Evolutionary conservation across 2,797 vertebrate species (phyloP).

Genomic region (Enteromius fasciolatus): DNA sequence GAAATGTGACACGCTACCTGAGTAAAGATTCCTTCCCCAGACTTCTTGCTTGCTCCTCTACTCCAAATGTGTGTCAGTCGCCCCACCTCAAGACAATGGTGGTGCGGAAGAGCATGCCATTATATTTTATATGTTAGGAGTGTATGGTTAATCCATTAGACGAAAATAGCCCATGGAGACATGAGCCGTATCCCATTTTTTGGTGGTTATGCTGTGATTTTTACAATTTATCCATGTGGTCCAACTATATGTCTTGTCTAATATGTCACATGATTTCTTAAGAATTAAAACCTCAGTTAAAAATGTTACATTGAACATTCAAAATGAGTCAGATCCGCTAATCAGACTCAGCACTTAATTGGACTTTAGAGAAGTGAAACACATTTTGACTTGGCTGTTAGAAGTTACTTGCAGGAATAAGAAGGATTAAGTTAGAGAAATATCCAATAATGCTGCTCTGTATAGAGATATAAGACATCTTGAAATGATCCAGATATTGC

Average conservation of each 20-base stretch:
- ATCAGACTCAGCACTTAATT: neutral
- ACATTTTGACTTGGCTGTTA: neutral
- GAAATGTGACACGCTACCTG: constrained; percentile 81
- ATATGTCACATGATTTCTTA: neutral
- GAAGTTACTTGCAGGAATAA: neutral
- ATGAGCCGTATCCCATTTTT: neutral
- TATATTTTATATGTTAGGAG: constrained; percentile 60
- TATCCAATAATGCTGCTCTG: neutral
- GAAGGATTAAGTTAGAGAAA: neutral
- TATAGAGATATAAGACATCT: constrained; percentile 24
- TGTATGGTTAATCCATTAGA: constrained; percentile 65
- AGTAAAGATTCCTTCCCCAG: constrained; percentile 72
- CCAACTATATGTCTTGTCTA: neutral
- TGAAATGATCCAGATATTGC: constrained; percentile 22
- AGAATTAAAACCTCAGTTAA: neutral
- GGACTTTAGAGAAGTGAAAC: constrained; percentile 26
- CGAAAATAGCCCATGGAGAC: constrained; percentile 4
- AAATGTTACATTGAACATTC: neutral
- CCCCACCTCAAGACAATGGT: constrained; percentile 67
- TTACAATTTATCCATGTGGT: neutral
- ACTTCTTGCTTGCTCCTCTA: constrained; percentile 65
- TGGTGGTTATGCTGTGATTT: neutral
- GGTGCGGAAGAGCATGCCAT: constrained; percentile 61
- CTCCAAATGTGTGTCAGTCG: constrained; percentile 58
- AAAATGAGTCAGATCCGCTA: constrained; percentile 3